These are phyloP conservation scores for Eilema caniola DNA, from an alignment of 2,888 invertebrate species.

Conservation along the genomic window DNA sequence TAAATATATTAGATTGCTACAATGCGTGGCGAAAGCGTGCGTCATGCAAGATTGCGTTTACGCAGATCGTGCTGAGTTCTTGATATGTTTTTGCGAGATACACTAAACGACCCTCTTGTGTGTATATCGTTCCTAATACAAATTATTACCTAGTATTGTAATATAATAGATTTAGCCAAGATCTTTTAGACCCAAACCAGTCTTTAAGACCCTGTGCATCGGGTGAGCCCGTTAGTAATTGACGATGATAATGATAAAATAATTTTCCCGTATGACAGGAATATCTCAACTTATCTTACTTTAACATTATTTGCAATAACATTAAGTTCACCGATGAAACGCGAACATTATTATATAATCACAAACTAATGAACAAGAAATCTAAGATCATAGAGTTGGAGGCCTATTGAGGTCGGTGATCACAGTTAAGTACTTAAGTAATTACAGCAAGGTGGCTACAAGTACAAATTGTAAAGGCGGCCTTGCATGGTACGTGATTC, in stretches of 20 bases:
- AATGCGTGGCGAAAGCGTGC: constrained; percentile 30
- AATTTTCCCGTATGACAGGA: too few relatives aligned
- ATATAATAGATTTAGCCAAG: too few relatives aligned
- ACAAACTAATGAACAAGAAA: constrained; percentile 44
- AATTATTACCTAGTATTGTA: too few relatives aligned
- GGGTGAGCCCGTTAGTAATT: too few relatives aligned
- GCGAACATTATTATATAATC: too few relatives aligned
- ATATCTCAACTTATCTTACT: too few relatives aligned
- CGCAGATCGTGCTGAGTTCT: constrained; percentile 14
- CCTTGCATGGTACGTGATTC: neutral
- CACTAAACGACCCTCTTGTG: neutral
- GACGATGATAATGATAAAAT: too few relatives aligned
- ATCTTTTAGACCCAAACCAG: too few relatives aligned
- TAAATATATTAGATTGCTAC: constrained; percentile 14
- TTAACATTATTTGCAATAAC: too few relatives aligned
- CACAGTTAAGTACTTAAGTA: neutral
- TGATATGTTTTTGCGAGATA: constrained; percentile 38
- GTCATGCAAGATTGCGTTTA: constrained; percentile 30
- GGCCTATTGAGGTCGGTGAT: constrained; percentile 13
- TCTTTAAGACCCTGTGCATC: too few relatives aligned
- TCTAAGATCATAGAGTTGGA: constrained; percentile 28
- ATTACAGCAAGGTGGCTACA: constrained; percentile 2
- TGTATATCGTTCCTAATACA: neutral
- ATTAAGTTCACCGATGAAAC: too few relatives aligned
- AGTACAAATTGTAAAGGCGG: neutral